Evolutionary conservation across 2,888 invertebrate genomes (phyloP).

Genomic region (Morinoia aosen): DNA sequence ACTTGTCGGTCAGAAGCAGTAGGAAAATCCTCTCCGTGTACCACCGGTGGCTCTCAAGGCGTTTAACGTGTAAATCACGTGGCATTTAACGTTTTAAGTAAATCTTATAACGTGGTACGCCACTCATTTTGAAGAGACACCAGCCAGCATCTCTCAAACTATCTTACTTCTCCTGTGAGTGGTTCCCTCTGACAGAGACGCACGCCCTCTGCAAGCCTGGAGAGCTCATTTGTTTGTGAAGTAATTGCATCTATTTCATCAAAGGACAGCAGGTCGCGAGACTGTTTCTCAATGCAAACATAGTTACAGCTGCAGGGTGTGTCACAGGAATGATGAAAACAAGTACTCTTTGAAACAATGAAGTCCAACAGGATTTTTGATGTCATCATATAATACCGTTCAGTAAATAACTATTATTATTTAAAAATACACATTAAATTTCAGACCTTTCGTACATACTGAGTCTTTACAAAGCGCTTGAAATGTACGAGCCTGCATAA

Average conservation of each 20-base stretch:
- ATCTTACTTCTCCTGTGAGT: not conserved
- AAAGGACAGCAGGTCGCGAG: not conserved
- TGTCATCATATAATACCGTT: not conserved
- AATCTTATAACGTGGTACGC: not conserved
- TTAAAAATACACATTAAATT: not conserved
- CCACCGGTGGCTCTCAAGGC: no score
- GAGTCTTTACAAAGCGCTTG: not conserved
- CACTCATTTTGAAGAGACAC: not conserved
- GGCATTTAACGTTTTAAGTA: no score
- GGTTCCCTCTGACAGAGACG: not conserved
- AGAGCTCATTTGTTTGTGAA: not conserved
- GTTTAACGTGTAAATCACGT: no score
- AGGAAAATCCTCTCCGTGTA: no score
- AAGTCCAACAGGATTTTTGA: not conserved
- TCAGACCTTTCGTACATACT: not conserved
- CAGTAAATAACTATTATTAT: not conserved
- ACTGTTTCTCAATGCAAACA: not conserved
- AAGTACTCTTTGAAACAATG: not conserved
- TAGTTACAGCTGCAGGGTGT: not conserved
- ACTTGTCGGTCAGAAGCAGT: no score
- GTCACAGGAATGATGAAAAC: not conserved
- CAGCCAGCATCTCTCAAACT: not conserved
- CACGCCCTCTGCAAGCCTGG: not conserved
- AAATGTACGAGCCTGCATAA: not conserved
- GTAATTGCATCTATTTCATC: constrained; percentile 2